Evolutionary conservation across 2,113 vertebrate species (phyloP).

Genomic region (Xiphorhynchus elegans): DNA sequence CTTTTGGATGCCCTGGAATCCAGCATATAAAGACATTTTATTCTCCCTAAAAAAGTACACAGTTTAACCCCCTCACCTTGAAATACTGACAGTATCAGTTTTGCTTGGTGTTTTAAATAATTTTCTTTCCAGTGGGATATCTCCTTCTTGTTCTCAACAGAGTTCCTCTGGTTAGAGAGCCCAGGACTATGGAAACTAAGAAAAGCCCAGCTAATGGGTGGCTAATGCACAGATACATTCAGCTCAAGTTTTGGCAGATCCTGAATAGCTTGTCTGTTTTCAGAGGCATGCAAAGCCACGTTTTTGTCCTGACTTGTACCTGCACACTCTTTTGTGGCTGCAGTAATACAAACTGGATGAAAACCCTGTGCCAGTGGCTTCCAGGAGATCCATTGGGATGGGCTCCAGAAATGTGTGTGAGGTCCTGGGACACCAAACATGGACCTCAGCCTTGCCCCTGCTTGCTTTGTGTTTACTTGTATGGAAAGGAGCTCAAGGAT

Average conservation of each 20-base stretch:
- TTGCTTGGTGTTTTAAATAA: background rate
- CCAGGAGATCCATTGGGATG: background rate
- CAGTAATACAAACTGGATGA: background rate
- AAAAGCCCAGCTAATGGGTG: background rate
- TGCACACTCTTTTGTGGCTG: background rate
- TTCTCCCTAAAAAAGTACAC: slow-evolving; percentile 50
- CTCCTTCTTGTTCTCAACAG: background rate
- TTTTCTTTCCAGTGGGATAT: background rate
- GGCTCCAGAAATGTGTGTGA: background rate
- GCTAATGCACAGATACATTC: background rate
- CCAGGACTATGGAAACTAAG: background rate
- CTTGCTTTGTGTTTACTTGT: background rate
- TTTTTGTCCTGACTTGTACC: background rate
- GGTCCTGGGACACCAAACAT: background rate
- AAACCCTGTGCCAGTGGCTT: background rate
- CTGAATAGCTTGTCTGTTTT: background rate
- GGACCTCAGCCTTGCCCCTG: background rate
- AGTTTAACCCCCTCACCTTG: slow-evolving; percentile 62
- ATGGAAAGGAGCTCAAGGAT: background rate
- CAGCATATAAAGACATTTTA: slow-evolving; percentile 62
- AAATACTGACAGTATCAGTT: background rate
- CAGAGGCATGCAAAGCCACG: background rate
- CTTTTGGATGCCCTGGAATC: slow-evolving; percentile 60
- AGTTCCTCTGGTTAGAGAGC: background rate
- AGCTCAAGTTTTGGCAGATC: background rate